These are phyloP conservation scores for Corythornis vintsioides DNA, from an alignment of 2,113 vertebrate species.

Conservation along the genomic window DNA sequence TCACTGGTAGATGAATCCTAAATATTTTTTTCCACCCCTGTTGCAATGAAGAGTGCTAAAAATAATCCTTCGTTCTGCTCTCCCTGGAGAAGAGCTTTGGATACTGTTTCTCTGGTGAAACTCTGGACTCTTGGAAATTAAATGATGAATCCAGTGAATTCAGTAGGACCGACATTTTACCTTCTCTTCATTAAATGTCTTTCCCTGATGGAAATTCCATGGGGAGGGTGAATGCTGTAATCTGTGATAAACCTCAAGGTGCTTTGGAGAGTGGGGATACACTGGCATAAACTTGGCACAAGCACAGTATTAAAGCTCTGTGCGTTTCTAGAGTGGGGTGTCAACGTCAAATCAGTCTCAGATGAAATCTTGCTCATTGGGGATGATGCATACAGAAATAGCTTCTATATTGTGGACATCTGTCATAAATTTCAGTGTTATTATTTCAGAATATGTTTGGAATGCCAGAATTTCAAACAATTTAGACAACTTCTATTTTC, in stretches of 20 bases:
- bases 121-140: neutral
- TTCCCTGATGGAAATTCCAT: neutral
- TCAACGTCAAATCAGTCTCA: neutral
- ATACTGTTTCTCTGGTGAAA: neutral
- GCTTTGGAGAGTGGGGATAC: neutral
- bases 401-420: neutral
- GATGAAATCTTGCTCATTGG: neutral
- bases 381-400: conserved; percentile 14
- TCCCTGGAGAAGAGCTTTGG: neutral
- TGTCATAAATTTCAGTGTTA: neutral
- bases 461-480: neutral
- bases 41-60: neutral
- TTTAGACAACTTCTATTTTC: neutral
- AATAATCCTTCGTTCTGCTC: neutral
- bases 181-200: neutral
- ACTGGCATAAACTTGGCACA: neutral
- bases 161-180: neutral
- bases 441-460: neutral
- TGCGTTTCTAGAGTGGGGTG: neutral
- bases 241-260: neutral
- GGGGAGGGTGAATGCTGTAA: neutral
- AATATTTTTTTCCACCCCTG: neutral
- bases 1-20: neutral
- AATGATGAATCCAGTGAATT: neutral
- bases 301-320: neutral